These are phyloP conservation scores for Micromys minutus DNA, from an alignment of 2,113 vertebrate species.

Conservation along the genomic window DNA sequence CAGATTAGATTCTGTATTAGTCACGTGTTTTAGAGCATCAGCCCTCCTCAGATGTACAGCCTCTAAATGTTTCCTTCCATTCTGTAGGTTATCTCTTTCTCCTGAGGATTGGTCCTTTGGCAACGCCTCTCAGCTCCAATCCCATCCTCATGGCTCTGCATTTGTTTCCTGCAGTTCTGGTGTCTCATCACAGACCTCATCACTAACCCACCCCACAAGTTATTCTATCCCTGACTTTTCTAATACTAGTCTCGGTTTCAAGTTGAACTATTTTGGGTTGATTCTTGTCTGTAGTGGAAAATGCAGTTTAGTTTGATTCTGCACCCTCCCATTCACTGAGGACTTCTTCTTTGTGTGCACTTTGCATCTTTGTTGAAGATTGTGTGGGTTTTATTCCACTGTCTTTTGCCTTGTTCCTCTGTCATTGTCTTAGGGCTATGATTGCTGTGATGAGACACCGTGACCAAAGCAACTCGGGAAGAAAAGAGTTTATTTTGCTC, in stretches of 20 bases:
- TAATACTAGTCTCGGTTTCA: background rate
- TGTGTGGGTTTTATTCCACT: background rate
- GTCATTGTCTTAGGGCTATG: background rate
- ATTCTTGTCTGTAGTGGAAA: background rate
- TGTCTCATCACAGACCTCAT: background rate
- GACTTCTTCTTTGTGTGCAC: background rate
- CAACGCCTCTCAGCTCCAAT: background rate
- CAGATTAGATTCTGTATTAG: background rate
- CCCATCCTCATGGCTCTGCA: background rate
- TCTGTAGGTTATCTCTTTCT: background rate
- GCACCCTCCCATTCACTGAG: background rate
- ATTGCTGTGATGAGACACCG: background rate
- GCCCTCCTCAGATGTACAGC: background rate
- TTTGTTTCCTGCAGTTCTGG: background rate
- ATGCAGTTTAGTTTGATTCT: background rate
- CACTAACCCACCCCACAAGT: background rate
- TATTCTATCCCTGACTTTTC: background rate
- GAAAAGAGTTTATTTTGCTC: background rate
- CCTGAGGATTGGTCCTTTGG: background rate
- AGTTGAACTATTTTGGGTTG: background rate
- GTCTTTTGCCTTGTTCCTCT: background rate
- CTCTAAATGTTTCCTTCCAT: background rate
- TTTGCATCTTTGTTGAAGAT: background rate
- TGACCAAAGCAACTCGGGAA: background rate
- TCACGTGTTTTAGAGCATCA: background rate